Conservation (phyloP, 2,113 vertebrate species). For the Melanocharis versteri region DNA sequence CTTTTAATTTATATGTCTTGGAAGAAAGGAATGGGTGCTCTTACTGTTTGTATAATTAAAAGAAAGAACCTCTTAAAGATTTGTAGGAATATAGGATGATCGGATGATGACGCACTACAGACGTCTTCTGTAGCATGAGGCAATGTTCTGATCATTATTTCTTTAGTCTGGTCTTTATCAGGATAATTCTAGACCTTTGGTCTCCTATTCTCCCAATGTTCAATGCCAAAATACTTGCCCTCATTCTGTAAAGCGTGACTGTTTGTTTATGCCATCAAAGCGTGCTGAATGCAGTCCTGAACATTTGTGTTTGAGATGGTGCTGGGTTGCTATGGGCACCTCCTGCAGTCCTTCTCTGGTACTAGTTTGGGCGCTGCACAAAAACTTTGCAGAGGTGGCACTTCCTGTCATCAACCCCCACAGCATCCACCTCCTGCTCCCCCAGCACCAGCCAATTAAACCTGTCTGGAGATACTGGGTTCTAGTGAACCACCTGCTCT, state of each 20-base stretch:
- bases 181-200: not conserved
- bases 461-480: not conserved
- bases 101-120: not conserved
- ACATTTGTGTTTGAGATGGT: rapidly evolving
- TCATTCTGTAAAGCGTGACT: rapidly evolving
- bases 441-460: not conserved
- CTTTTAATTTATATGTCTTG: not conserved
- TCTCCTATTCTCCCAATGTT: rapidly evolving
- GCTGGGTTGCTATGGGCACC: not conserved
- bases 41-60: not conserved
- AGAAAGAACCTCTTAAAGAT: not conserved
- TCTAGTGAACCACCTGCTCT: not conserved
- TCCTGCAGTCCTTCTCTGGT: not conserved
- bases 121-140: not conserved
- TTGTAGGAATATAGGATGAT: not conserved
- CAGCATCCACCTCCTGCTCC: not conserved
- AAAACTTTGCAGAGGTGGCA: not conserved
- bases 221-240: not conserved
- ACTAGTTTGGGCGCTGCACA: rapidly evolving
- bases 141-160: not conserved
- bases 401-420: not conserved
- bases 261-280: not conserved
- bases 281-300: rapidly evolving
- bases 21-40: not conserved
- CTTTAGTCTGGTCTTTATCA: not conserved